Base-by-base conservation (phyloP, 2,113 vertebrate species). In the Ornithorhynchus anatinus region DNA sequence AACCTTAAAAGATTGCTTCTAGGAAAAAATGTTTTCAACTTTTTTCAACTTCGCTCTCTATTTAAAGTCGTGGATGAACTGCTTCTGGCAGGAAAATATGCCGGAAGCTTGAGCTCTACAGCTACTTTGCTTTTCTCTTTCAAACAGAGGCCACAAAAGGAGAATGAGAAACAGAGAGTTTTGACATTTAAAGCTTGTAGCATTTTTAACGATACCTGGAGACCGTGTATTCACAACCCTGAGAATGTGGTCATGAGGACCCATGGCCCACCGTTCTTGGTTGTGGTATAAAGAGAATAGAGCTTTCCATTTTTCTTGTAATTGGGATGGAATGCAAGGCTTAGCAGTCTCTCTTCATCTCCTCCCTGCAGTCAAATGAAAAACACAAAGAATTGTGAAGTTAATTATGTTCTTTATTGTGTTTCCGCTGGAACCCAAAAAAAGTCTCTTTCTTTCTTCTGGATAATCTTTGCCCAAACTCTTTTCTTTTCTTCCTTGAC, bases 231-330 rank as follows among this genome's bases (percentile, higher is more conserved):
- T 99, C 75, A 98, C 97, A n/a, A 99, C 96, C 77, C 97, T 91
- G 70, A 99, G 97, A 93, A 99, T 99, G 94, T 99, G 98, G 91
- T 99, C 98, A 75, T 99, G 98, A 81, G 98, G 98, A 88, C 98
- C 98, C 23, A 97, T 99, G 68, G 97, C 96, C 97, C 98, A 99
- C 81, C 96, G 96, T 69, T 99, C 98, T 89, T 99, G 97, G 96
- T 98, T 99, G 97, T 99, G 91, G 98, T 99, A 89, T 99, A 99
- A 99, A 91, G 98, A 98, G 92, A 98, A 88, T 98, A 99, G 75
- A 99, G 95, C 93, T 99, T 99, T 94, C 98, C 98, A 94, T 98
- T 99, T 95, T 96, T 97, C 96, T 97, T 98, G 92, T 98, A 99
- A 96, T 96, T 98, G 96, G 97, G 97, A 91, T 99, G 98, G 96